Percentiles rank a stretch among this genome's conserved stretches.
Evolutionary conservation across 2,888 invertebrate species (phyloP).

Genomic region (Boloria selene): DNA sequence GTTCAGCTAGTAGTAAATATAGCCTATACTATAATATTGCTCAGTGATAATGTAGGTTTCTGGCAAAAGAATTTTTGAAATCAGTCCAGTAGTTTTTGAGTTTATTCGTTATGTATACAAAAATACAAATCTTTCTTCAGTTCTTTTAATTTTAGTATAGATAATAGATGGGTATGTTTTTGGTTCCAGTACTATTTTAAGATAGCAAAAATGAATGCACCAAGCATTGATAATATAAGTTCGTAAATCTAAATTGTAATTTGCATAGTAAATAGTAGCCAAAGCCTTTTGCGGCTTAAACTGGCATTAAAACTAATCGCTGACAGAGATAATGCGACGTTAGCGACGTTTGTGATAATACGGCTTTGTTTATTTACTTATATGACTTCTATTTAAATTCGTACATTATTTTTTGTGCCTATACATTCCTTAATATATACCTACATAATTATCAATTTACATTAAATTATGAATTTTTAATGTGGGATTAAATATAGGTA

Average conservation of each 20-base stretch:
- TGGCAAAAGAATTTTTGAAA: too few species aligned
- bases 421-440: not conserved
- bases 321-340: slow-evolving; percentile 30
- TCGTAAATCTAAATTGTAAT: slow-evolving; percentile 31
- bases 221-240: not conserved
- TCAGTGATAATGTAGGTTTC: too few species aligned
- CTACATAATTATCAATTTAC: not conserved
- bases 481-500: too few species aligned
- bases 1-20: too few species aligned
- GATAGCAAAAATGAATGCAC: slow-evolving; percentile 16
- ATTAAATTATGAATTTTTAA: too few species aligned
- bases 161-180: too few species aligned
- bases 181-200: not conserved
- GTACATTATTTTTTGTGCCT: not conserved
- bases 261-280: slow-evolving; percentile 41
- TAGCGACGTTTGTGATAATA: slow-evolving; percentile 16
- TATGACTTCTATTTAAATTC: not conserved
- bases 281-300: slow-evolving; percentile 40
- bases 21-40: too few species aligned
- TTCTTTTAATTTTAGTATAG: too few species aligned
- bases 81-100: too few species aligned
- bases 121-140: too few species aligned
- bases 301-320: slow-evolving; percentile 44
- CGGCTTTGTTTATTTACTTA: slow-evolving; percentile 8
- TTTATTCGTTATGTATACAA: too few species aligned